phyloP scores from a whole-genome alignment of 1,140 invertebrate genomes.

The Cylas formicarius region DNA sequence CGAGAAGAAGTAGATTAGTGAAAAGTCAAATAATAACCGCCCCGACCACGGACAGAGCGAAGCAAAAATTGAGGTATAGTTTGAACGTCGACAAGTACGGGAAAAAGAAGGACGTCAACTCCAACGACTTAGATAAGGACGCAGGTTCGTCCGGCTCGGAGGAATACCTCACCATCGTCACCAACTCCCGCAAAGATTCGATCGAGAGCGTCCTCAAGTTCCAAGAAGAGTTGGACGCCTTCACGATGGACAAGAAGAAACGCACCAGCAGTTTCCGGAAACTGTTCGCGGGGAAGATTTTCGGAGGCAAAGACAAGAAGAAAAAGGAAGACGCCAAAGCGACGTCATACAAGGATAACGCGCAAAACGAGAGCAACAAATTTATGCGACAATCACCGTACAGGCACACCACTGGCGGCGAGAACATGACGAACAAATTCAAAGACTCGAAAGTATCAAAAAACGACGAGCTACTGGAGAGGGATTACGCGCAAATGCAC shows the following conservation, averaged over 20 bases:
- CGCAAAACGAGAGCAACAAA: constrained; percentile 31
- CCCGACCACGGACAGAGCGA: not conserved
- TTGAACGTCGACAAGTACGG: constrained; percentile 12
- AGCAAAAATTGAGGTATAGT: constrained; percentile 9
- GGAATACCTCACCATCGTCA: constrained; percentile 24
- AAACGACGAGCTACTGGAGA: constrained; percentile 25
- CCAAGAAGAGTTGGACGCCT: constrained; percentile 28
- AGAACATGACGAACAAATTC: not conserved
- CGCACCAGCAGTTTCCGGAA: constrained; percentile 33
- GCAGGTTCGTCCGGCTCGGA: constrained; percentile 20
- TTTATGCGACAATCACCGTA: constrained; percentile 30
- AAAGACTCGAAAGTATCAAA: constrained; percentile 8
- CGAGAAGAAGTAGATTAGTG: constrained; percentile 8
- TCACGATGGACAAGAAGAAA: constrained; percentile 37
- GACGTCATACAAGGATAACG: constrained; percentile 30
- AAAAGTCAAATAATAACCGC: constrained; percentile 19
- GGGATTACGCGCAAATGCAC: constrained; percentile 30
- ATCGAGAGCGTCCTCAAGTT: constrained; percentile 34
- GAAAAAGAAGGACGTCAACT: constrained; percentile 27
- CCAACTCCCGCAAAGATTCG: constrained; percentile 29
- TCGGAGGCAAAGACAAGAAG: constrained; percentile 35
- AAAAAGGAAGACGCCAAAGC: constrained; percentile 28
- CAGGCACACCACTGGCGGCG: constrained; percentile 27
- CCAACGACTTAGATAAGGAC: constrained; percentile 19
- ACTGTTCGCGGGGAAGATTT: constrained; percentile 30